Conservation (phyloP, 2,797 vertebrate genomes). For the Coreius guichenoti region DNA sequence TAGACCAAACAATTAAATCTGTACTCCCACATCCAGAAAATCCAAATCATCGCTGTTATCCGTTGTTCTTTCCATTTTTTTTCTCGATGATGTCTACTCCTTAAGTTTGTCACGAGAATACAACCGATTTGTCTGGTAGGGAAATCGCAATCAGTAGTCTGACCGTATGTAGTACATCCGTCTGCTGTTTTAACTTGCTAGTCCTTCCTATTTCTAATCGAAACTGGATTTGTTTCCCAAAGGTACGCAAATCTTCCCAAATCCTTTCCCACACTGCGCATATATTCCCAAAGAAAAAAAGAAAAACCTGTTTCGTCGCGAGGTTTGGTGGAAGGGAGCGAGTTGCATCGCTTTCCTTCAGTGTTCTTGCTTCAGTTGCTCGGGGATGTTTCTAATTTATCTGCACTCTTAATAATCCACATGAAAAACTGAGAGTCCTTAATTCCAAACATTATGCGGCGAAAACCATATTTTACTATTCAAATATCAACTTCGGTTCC, state of each 20-base stretch:
- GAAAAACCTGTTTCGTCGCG: constrained; percentile 34
- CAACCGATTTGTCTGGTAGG: constrained; percentile 34
- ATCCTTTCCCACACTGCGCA: constrained; percentile 21
- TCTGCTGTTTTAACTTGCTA: constrained; percentile 65
- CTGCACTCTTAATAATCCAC: constrained; percentile 66
- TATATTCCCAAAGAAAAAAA: constrained; percentile 24
- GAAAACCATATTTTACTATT: constrained; percentile 37
- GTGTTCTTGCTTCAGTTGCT: constrained; percentile 61
- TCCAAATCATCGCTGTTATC: constrained; percentile 34
- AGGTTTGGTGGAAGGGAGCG: constrained; percentile 42
- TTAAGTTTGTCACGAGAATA: constrained; percentile 43
- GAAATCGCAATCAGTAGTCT: constrained; percentile 38
- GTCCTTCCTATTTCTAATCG: neutral
- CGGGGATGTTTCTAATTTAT: constrained; percentile 55
- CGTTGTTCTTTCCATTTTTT: constrained; percentile 28
- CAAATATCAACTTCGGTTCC: constrained; percentile 50
- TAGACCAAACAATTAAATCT: constrained; percentile 25
- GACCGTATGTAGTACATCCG: constrained; percentile 51
- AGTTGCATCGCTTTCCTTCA: constrained; percentile 61
- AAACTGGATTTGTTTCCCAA: constrained; percentile 4
- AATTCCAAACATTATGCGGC: constrained; percentile 27
- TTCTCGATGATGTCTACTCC: constrained; percentile 26
- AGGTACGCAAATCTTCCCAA: constrained; percentile 21
- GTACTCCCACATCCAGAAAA: constrained; percentile 18
- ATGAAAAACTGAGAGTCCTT: constrained; percentile 10